Evolutionary conservation across 2,797 vertebrate genomes (phyloP).

Genomic region (Gymnocypris eckloni): DNA sequence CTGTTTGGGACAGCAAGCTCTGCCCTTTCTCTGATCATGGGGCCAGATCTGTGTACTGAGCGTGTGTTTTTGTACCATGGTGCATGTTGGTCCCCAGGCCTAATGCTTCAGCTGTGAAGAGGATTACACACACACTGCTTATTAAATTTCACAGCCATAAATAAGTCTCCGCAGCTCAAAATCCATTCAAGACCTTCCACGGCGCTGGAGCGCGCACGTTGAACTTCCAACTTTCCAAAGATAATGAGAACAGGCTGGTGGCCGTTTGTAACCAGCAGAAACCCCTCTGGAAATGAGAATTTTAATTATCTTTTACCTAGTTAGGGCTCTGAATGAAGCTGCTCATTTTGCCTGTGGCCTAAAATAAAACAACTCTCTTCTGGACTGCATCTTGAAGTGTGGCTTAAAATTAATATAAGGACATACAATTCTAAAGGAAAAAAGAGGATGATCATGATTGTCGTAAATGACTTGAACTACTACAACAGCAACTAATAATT

Average conservation of each 20-base stretch:
- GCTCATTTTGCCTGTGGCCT: background rate
- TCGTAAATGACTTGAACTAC: background rate
- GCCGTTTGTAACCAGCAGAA: constrained; percentile 29
- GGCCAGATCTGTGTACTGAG: constrained; percentile 37
- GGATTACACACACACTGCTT: constrained; percentile 69
- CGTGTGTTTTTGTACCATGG: constrained; percentile 48
- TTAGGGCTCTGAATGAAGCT: constrained; percentile 25
- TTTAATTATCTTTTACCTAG: constrained; percentile 30
- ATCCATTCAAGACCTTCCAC: constrained; percentile 58
- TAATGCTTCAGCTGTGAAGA: constrained; percentile 54
- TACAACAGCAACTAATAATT: background rate
- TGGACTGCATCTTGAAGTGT: constrained; percentile 7
- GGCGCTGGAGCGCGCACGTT: constrained; percentile 2
- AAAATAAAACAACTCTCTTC: background rate
- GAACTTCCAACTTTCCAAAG: constrained; percentile 39
- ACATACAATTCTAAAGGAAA: background rate
- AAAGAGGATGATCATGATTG: background rate
- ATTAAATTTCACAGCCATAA: constrained; percentile 67
- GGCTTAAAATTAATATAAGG: background rate
- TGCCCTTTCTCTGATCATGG: constrained; percentile 50
- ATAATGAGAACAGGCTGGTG: constrained; percentile 30
- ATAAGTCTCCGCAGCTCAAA: constrained; percentile 64
- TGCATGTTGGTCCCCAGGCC: constrained; percentile 58
- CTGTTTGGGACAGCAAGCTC: constrained; percentile 56
- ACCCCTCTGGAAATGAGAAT: constrained; percentile 21